A percentile compares a stretch with the other conserved stretches of the same genome.
Evolutionary conservation across 2,797 vertebrate genomes (phyloP).

Genomic region (Taenioides sp.): DNA sequence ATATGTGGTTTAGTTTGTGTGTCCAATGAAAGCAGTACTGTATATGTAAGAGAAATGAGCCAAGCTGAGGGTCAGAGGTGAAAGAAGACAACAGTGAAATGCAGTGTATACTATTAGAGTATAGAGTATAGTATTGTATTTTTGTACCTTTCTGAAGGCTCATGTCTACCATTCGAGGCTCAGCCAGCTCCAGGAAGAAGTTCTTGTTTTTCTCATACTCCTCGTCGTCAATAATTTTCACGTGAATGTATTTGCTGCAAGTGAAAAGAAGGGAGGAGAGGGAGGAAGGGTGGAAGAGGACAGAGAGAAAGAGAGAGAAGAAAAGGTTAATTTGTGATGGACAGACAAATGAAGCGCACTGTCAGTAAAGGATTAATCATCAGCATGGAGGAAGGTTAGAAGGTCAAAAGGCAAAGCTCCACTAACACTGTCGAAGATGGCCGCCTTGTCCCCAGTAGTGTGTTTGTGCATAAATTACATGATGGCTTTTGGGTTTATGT

Average conservation of each 20-base stretch:
- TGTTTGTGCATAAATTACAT: not conserved
- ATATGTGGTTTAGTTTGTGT: not conserved
- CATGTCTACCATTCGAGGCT: conserved; percentile 98
- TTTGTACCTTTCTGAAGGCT: conserved; percentile 97
- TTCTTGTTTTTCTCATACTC: conserved; percentile 99
- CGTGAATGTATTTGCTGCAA: conserved; percentile 95
- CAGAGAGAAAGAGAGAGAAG: conserved; percentile 37
- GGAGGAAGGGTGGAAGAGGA: conserved; percentile 23
- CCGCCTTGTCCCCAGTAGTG: not conserved
- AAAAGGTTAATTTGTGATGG: conserved; percentile 69
- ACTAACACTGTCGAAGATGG: not conserved
- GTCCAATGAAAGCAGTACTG: conserved; percentile 12
- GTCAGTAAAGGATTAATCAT: conserved; percentile 65
- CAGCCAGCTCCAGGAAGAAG: conserved; percentile 98
- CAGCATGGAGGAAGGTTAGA: conserved; percentile 60
- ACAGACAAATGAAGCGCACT: conserved; percentile 57
- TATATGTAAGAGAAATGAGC: conserved; percentile 9
- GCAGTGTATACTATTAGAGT: conserved; percentile 72
- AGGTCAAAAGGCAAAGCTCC: conserved; percentile 52
- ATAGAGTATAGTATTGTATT: not conserved
- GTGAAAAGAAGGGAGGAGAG: conserved; percentile 40
- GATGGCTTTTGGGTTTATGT: not conserved
- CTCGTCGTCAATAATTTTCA: conserved; percentile 98
- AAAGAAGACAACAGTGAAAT: conserved; percentile 22
- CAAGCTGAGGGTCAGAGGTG: conserved; percentile 20